These are phyloP conservation scores for Eolophus roseicapilla DNA, from an alignment of 2,113 vertebrate genomes.

Conservation along the genomic window DNA sequence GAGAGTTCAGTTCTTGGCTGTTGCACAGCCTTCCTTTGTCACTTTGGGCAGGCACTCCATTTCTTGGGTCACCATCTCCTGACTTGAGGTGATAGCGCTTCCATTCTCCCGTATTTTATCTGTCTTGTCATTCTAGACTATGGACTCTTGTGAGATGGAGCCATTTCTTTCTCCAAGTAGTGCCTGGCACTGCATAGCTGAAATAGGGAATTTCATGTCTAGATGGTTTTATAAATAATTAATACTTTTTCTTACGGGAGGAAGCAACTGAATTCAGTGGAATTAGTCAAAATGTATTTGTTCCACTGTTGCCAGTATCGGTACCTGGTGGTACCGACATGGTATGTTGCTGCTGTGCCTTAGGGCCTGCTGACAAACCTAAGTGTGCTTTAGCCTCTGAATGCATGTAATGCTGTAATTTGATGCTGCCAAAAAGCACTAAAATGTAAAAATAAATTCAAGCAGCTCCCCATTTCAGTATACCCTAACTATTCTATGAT, in stretches of 20 bases:
- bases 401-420: neutral
- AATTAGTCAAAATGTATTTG: conserved; percentile 15
- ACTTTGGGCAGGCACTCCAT: neutral
- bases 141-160: neutral
- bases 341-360: neutral
- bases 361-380: neutral
- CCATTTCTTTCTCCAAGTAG: neutral
- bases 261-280: neutral
- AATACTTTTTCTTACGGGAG: neutral
- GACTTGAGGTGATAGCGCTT: neutral
- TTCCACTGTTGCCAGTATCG: neutral
- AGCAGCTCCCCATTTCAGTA: neutral
- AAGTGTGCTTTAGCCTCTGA: neutral
- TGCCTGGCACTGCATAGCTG: neutral
- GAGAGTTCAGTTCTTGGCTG: neutral
- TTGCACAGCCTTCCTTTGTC: neutral
- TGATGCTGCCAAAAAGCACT: neutral
- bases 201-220: neutral
- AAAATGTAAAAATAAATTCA: neutral
- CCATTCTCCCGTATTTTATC: neutral
- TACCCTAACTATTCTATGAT: neutral
- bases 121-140: neutral
- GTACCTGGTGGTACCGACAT: neutral
- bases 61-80: neutral
- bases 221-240: neutral